These are phyloP conservation scores for Ondatra zibethicus DNA, from an alignment of 2,113 vertebrate genomes.

Conservation along the genomic window DNA sequence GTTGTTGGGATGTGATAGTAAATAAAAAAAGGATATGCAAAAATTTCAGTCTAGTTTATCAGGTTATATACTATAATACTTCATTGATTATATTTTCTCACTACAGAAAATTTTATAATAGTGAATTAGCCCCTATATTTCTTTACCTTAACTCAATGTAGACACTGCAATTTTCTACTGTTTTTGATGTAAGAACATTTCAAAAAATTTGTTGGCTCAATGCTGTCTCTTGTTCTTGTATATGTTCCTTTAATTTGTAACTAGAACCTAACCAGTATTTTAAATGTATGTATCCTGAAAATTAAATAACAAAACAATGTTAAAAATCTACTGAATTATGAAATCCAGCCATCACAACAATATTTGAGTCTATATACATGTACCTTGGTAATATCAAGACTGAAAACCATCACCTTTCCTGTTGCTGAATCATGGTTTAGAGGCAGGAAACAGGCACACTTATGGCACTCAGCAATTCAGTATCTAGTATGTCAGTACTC, in stretches of 20 bases:
- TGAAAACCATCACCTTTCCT: not conserved
- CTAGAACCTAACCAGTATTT: not conserved
- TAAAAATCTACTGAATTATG: not conserved
- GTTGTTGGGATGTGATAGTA: too few relatives aligned
- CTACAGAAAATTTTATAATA: too few relatives aligned
- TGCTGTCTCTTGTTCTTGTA: not conserved
- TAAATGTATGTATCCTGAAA: not conserved
- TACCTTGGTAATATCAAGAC: not conserved
- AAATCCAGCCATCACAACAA: slow-evolving; percentile 1
- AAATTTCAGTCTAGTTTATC: too few relatives aligned
- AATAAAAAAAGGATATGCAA: too few relatives aligned
- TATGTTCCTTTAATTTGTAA: not conserved
- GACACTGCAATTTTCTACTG: not conserved
- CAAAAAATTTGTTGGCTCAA: not conserved
- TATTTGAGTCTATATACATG: not conserved
- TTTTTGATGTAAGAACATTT: not conserved
- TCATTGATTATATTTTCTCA: too few relatives aligned
- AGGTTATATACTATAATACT: too few relatives aligned
- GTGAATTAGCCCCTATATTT: too few relatives aligned
- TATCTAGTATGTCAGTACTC: not conserved
- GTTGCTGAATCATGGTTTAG: slow-evolving; percentile 33
- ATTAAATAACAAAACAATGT: not conserved
- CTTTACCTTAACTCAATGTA: too few relatives aligned
- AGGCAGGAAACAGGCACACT: not conserved
- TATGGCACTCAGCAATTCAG: not conserved